phyloP scores from a whole-genome alignment of 2,113 vertebrate genomes.

The Motacilla alba region DNA sequence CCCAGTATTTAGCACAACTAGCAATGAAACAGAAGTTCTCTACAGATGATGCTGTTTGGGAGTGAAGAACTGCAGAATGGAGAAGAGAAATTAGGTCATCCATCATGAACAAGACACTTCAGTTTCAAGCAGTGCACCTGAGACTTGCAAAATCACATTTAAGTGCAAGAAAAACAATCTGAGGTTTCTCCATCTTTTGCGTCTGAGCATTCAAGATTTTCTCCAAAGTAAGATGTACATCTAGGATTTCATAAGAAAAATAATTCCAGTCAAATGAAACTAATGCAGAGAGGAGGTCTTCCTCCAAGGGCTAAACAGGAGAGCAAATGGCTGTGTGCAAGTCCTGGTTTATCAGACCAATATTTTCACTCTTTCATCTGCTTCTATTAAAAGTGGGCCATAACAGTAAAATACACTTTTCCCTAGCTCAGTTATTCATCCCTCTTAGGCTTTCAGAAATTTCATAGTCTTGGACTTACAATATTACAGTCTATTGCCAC shows the following conservation, averaged over 20 bases:
- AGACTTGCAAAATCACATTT: background rate
- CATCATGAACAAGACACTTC: background rate
- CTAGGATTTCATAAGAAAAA: background rate
- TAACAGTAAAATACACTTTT: background rate
- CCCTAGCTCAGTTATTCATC: background rate
- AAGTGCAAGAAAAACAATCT: background rate
- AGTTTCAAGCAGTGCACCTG: background rate
- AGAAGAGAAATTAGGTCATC: background rate
- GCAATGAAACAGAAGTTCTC: background rate
- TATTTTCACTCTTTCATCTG: slow-evolving; percentile 29
- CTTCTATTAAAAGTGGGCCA: background rate
- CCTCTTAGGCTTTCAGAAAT: background rate
- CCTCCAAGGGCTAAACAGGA: background rate
- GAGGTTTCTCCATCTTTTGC: background rate
- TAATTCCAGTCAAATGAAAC: background rate
- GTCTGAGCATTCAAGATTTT: background rate
- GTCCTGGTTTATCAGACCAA: background rate
- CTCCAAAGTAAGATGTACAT: background rate
- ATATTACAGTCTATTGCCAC: background rate
- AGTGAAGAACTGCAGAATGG: background rate
- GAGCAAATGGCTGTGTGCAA: background rate
- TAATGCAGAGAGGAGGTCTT: background rate
- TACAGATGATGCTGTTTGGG: accelerated
- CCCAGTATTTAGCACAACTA: background rate
- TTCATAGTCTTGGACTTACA: background rate